Conservation (phyloP, 2,113 vertebrate genomes). For the Xyrauchen texanus region DNA sequence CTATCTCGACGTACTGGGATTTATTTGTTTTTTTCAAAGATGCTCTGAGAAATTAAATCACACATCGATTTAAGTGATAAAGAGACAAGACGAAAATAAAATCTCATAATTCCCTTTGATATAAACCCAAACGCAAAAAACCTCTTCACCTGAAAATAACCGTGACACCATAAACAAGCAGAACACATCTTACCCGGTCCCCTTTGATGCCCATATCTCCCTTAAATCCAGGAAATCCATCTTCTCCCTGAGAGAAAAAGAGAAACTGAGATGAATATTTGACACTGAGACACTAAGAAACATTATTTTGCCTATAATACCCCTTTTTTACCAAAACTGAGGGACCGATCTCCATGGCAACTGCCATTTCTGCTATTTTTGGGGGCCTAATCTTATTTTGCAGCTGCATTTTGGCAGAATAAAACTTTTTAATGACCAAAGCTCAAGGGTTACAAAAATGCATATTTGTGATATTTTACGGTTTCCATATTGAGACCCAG, state of each 20-base stretch:
- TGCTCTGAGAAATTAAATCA: too few species aligned
- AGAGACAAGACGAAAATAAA: too few species aligned
- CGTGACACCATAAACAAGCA: neutral
- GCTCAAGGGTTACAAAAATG: slow-evolving; percentile 7
- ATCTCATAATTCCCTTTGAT: too few species aligned
- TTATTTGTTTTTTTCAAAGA: too few species aligned
- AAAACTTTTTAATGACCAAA: slow-evolving; percentile 35
- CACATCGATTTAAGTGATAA: too few species aligned
- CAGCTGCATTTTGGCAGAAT: neutral
- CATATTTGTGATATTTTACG: neutral
- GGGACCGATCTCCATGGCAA: slow-evolving; percentile 37
- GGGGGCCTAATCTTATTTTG: slow-evolving; percentile 13
- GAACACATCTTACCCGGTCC: slow-evolving; percentile 82
- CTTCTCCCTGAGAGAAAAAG: slow-evolving; percentile 84
- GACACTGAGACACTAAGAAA: neutral
- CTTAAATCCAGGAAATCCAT: slow-evolving; percentile 97
- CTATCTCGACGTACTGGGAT: too few species aligned
- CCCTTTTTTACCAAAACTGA: slow-evolving; percentile 10
- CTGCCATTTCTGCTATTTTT: slow-evolving; percentile 30
- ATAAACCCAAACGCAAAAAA: slow-evolving; percentile 20
- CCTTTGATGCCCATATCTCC: slow-evolving; percentile 98
- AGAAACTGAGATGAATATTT: slow-evolving; percentile 25
- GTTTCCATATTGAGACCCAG: slow-evolving; percentile 20
- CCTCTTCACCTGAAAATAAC: neutral
- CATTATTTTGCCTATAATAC: slow-evolving; percentile 10